Base-by-base conservation (phyloP, 2,888 invertebrate genomes). In the Scaptomyza parva region DNA sequence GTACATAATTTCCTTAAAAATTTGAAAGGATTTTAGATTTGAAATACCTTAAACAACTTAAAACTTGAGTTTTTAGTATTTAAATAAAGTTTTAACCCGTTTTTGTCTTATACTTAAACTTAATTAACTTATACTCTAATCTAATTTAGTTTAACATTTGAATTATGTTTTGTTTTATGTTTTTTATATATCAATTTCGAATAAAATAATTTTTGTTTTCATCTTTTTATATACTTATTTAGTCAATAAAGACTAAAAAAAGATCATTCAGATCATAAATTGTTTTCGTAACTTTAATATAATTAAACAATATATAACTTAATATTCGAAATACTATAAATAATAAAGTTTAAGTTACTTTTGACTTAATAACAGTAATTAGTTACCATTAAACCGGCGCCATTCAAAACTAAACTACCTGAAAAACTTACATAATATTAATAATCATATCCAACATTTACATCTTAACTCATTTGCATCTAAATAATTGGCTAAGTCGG, bases 401-500 rank as follows among this genome's bases (percentile, higher is more conserved):
- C 67, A 84, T 84, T 76, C 9, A 37, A 67, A 67, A 66, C 76
- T 72, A 48, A 72, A 52, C 47, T 72, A 40, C 76, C 76, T 72
- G 69, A 75, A 17, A 37, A 81, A 72, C 59, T 70, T 78, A 52
- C 60, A 47, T 60, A 63, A 51, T 72, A 33, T 12, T 35, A 33
- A 33, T 35, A 33, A 33, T 33, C 2, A 33, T n/a, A n/a, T 5
- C 14, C 17, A 37, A 17, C 8, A 37, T 9, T 9, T 8, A 3
- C 17, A 48, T 47, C 43, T 33, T 37, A 37, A 22, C 48, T 57
- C 47, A 84, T 86, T 82, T 81, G 87, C 87, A 82, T 86, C 37
- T 60, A 50, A 76, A 72, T 72, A 82, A 86, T 82, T 82, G 67
- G 76, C 81, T 75, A 78, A 72, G 78, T 60, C 68, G 86, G 82